These are phyloP conservation scores for Cydia splendana DNA, from an alignment of 1,140 invertebrate species.

Conservation along the genomic window DNA sequence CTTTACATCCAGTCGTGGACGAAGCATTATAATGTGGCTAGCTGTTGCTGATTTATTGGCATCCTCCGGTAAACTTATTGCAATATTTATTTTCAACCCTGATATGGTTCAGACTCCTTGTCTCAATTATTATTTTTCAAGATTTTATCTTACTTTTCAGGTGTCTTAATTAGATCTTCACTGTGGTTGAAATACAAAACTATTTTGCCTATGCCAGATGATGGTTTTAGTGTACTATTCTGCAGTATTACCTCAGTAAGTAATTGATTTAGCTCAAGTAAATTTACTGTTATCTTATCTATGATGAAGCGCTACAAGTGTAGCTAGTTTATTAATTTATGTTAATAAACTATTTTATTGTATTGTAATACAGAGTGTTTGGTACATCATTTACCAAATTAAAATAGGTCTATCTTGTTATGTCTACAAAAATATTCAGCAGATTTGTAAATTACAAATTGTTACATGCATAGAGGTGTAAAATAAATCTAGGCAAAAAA, in stretches of 20 bases:
- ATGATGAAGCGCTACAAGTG: too few relatives aligned
- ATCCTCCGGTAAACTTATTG: slow-evolving; percentile 82
- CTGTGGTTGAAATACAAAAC: slow-evolving; percentile 85
- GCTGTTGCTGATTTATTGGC: slow-evolving; percentile 89
- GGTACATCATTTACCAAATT: too few relatives aligned
- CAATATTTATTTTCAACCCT: slow-evolving; percentile 13
- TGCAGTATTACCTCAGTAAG: slow-evolving; percentile 88
- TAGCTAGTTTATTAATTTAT: too few relatives aligned
- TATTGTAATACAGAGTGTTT: too few relatives aligned
- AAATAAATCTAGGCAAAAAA: too few relatives aligned
- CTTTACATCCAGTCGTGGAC: slow-evolving; percentile 81
- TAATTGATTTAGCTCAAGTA: slow-evolving; percentile 34
- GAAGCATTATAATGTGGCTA: slow-evolving; percentile 88
- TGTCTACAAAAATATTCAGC: too few relatives aligned
- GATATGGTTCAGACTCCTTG: too few relatives aligned
- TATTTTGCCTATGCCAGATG: slow-evolving; percentile 83
- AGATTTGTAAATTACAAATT: too few relatives aligned
- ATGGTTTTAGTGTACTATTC: slow-evolving; percentile 84
- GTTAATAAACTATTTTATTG: too few relatives aligned
- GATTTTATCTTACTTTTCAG: slow-evolving; percentile 68
- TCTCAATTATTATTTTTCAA: slow-evolving; percentile 10
- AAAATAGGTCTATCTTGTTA: too few relatives aligned
- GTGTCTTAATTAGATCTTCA: slow-evolving; percentile 86
- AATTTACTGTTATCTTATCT: too few relatives aligned
- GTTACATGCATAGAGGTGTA: too few relatives aligned